Percentiles rank a stretch among this genome's conserved stretches.
Evolutionary conservation across 2,797 vertebrate genomes (phyloP).

Genomic region (Leptoclinus maculatus): DNA sequence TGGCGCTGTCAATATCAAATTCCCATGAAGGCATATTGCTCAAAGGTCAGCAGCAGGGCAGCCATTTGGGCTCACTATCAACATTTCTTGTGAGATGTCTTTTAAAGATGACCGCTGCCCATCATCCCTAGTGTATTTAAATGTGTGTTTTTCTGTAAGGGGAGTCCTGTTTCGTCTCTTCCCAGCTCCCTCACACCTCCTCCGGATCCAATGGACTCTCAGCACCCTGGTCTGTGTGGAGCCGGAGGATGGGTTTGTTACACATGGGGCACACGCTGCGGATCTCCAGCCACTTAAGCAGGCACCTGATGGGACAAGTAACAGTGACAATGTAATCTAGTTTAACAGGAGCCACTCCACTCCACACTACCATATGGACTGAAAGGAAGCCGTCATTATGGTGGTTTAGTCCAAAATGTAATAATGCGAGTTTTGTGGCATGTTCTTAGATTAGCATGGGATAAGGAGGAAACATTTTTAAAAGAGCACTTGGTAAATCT

Average conservation of each 20-base stretch:
- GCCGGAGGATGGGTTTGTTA: constrained; percentile 88
- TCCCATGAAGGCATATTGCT: constrained; percentile 63
- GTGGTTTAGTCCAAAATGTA: not conserved
- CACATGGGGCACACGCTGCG: constrained; percentile 90
- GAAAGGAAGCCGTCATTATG: not conserved
- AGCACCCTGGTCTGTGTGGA: constrained; percentile 83
- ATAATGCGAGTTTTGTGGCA: not conserved
- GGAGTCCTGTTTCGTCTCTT: constrained; percentile 22
- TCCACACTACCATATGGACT: not conserved
- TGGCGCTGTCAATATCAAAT: constrained; percentile 54
- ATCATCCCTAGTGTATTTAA: constrained; percentile 67
- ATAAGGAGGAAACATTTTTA: not conserved
- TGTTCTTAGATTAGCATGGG: not conserved
- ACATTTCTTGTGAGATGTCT: constrained; percentile 73
- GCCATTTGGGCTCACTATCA: constrained; percentile 63
- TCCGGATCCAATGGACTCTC: constrained; percentile 86
- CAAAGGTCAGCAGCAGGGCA: constrained; percentile 48
- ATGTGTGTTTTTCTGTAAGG: constrained; percentile 59
- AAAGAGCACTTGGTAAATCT: not conserved
- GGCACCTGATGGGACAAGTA: constrained; percentile 78
- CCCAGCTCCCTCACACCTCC: constrained; percentile 80
- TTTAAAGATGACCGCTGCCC: constrained; percentile 63
- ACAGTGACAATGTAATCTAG: not conserved
- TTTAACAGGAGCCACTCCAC: not conserved
- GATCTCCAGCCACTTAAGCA: constrained; percentile 90